A percentile compares a stretch with the other conserved stretches of the same genome.
These are phyloP conservation scores for Nerophis ophidion DNA, from an alignment of 2,113 vertebrate species.

Conservation along the genomic window DNA sequence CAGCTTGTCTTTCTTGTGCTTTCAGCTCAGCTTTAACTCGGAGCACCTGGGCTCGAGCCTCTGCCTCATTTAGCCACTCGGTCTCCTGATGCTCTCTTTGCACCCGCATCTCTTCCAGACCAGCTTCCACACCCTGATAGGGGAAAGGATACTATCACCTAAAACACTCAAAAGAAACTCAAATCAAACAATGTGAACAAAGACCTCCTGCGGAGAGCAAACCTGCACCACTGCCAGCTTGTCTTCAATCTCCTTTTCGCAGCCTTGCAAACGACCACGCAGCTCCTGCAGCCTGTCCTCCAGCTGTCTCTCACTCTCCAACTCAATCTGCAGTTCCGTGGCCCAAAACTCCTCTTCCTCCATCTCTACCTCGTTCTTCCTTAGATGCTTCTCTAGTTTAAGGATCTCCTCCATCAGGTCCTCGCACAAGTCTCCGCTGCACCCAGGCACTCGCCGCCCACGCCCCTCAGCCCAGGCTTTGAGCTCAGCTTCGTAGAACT, in stretches of 20 bases:
- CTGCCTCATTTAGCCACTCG: slow-evolving; percentile 86
- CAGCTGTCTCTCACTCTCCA: slow-evolving; percentile 92
- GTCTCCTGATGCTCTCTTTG: slow-evolving; percentile 83
- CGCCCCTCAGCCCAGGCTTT: slow-evolving; percentile 79
- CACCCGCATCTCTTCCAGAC: slow-evolving; percentile 84
- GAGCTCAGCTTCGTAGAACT: slow-evolving; percentile 80
- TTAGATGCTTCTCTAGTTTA: slow-evolving; percentile 86
- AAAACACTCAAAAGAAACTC: background rate
- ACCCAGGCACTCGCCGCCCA: slow-evolving; percentile 66
- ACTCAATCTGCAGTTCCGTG: slow-evolving; percentile 92
- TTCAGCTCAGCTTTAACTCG: slow-evolving; percentile 86
- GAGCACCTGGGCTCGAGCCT: slow-evolving; percentile 83
- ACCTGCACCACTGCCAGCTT: slow-evolving; percentile 80
- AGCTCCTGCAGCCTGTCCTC: slow-evolving; percentile 91
- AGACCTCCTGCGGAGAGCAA: slow-evolving; percentile 20
- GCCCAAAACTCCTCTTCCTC: slow-evolving; percentile 98
- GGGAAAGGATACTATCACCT: background rate
- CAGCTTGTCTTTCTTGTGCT: slow-evolving; percentile 85
- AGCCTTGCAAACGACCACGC: slow-evolving; percentile 77
- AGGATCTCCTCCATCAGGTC: slow-evolving; percentile 82
- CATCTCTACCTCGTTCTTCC: slow-evolving; percentile 88
- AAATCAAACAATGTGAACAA: slow-evolving; percentile 29
- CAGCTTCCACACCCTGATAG: slow-evolving; percentile 74
- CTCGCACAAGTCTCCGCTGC: slow-evolving; percentile 48
- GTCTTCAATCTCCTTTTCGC: slow-evolving; percentile 81